Evolutionary conservation across 2,113 vertebrate species (phyloP).

Genomic region (Plectropomus leopardus): DNA sequence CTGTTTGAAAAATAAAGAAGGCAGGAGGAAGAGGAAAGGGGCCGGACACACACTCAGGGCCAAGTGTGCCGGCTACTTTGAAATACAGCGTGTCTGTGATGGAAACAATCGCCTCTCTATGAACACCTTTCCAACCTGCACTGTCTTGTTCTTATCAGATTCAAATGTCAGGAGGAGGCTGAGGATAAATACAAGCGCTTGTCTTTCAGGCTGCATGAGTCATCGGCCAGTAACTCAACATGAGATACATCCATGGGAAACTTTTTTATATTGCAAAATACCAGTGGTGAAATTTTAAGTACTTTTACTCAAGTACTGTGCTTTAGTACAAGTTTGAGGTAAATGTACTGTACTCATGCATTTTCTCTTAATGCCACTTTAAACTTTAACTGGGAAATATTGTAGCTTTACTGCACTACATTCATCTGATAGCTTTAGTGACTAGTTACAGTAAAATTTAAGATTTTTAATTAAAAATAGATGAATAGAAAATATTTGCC

Average conservation of each 20-base stretch:
- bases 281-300: no score
- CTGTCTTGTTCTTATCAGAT: slow-evolving; percentile 68
- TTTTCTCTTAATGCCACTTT: no score
- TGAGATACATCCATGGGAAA: slow-evolving; percentile 5
- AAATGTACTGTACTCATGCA: no score
- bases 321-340: no score
- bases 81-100: neutral
- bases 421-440: no score
- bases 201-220: slow-evolving; percentile 46
- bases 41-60: slow-evolving; percentile 30
- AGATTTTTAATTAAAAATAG: no score
- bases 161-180: slow-evolving; percentile 28
- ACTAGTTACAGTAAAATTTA: no score
- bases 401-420: no score
- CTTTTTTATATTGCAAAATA: neutral
- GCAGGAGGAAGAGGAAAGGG: slow-evolving; percentile 58
- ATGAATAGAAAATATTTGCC: no score
- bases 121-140: slow-evolving; percentile 47
- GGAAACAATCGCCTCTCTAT: slow-evolving; percentile 40
- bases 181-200: neutral
- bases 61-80: slow-evolving; percentile 4
- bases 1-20: slow-evolving; percentile 38
- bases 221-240: neutral
- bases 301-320: no score
- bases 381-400: no score